phyloP scores from a whole-genome alignment of 2,113 vertebrate species.

The Cryptoleucopteryx plumbea region DNA sequence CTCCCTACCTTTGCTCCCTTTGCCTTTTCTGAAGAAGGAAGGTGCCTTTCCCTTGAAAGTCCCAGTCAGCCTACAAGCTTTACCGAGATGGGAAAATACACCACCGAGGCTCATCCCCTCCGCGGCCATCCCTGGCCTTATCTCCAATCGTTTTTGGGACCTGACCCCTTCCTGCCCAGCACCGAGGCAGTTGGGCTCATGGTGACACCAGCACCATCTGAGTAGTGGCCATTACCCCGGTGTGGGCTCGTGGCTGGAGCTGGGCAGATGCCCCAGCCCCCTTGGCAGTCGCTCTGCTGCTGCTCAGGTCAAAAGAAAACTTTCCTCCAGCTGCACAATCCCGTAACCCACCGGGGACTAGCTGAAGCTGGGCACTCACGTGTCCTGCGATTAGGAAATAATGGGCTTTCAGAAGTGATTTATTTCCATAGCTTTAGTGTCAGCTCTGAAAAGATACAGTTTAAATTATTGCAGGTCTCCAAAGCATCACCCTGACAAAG shows the following conservation, averaged over 20 bases:
- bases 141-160: rapidly evolving
- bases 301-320: background rate
- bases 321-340: background rate
- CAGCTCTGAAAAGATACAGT: slow-evolving; percentile 5
- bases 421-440: slow-evolving; percentile 39
- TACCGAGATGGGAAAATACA: rapidly evolving
- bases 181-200: rapidly evolving
- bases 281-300: background rate
- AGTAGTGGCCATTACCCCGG: rapidly evolving
- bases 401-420: slow-evolving; percentile 43
- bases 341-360: background rate
- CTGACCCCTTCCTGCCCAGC: background rate
- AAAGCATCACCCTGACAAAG: slow-evolving; percentile 8
- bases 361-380: slow-evolving; percentile 16
- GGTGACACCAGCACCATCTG: rapidly evolving
- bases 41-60: background rate
- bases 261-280: background rate
- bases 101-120: rapidly evolving
- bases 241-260: rapidly evolving
- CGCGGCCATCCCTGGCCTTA: background rate
- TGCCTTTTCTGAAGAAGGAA: background rate
- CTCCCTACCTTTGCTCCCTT: background rate
- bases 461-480: slow-evolving; percentile 38
- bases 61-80: background rate
- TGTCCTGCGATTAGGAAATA: slow-evolving; percentile 57